These are phyloP conservation scores for Laodelphax striatellus DNA, from an alignment of 1,140 invertebrate species.

Conservation along the genomic window DNA sequence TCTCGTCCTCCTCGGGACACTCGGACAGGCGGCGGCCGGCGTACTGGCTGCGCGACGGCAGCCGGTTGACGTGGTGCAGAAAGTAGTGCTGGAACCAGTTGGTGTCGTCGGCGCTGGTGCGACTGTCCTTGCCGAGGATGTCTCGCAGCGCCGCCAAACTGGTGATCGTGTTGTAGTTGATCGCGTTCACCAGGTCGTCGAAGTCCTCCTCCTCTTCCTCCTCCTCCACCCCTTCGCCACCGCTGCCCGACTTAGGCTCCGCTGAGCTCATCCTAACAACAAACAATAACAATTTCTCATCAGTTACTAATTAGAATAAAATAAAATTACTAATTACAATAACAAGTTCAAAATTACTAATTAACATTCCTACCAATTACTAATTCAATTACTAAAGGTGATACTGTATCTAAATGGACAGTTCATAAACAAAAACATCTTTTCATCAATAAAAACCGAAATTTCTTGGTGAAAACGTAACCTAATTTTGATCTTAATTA, in stretches of 20 bases:
- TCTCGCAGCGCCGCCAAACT: slow-evolving; percentile 53
- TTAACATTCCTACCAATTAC: too few relatives aligned
- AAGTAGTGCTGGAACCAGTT: slow-evolving; percentile 62
- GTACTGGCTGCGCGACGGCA: slow-evolving; percentile 37
- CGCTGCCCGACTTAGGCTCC: slow-evolving; percentile 4
- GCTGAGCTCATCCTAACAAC: neutral
- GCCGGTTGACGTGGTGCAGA: slow-evolving; percentile 52
- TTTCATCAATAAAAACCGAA: too few relatives aligned
- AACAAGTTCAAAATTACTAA: too few relatives aligned
- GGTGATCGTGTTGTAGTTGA: slow-evolving; percentile 55
- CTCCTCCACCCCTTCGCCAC: slow-evolving; percentile 22
- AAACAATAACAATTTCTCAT: neutral
- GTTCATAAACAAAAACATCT: too few relatives aligned
- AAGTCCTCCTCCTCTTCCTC: slow-evolving; percentile 42
- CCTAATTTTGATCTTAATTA: too few relatives aligned
- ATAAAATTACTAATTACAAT: too few relatives aligned
- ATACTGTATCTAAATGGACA: too few relatives aligned
- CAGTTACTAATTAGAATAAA: too few relatives aligned
- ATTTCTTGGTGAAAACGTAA: too few relatives aligned
- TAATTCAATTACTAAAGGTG: too few relatives aligned
- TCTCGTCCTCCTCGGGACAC: slow-evolving; percentile 67
- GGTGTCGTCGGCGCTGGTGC: slow-evolving; percentile 47
- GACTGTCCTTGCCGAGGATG: slow-evolving; percentile 45
- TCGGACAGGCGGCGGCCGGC: slow-evolving; percentile 53
- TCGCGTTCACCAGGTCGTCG: slow-evolving; percentile 49